Evolutionary conservation across 2,888 invertebrate genomes (phyloP).

Genomic region (Spodoptera exigua): DNA sequence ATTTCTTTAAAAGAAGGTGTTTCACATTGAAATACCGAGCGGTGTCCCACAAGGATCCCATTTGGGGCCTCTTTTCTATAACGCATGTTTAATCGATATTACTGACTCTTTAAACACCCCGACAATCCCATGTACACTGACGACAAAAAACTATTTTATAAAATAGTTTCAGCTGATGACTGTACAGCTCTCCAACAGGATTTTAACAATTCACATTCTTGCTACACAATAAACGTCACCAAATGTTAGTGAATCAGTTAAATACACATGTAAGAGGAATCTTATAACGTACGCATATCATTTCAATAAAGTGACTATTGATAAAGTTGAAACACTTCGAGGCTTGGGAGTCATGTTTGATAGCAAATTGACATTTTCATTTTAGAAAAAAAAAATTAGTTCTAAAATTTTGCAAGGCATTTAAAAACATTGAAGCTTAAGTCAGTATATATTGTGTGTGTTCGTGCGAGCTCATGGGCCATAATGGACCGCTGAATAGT

Average conservation of each 20-base stretch:
- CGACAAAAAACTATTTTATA: conserved; percentile 24
- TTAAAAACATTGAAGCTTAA: conserved; percentile 5
- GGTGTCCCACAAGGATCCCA: conserved; percentile 33
- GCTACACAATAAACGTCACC: background rate
- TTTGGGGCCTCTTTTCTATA: conserved; percentile 35
- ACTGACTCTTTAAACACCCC: conserved; percentile 13
- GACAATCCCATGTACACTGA: conserved; percentile 20
- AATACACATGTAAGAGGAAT: conserved; percentile 7
- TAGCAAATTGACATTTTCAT: conserved; percentile 1
- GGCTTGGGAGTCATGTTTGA: conserved; percentile 5
- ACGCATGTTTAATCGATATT: conserved; percentile 30
- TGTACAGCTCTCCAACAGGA: conserved; percentile 16
- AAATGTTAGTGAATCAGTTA: conserved; percentile 10
- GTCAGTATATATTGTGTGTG: conserved; percentile 7
- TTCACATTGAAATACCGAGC: conserved; percentile 38
- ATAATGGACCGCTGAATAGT: background rate
- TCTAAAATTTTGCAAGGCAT: conserved; percentile 3
- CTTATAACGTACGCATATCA: background rate
- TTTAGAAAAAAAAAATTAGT: conserved; percentile 9
- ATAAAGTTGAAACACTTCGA: background rate
- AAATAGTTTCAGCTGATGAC: conserved; percentile 1
- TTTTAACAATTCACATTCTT: background rate
- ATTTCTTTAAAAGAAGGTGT: too few species aligned
- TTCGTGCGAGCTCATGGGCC: background rate
- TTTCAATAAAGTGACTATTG: background rate